phyloP scores from a whole-genome alignment of 2,797 vertebrate species.

The Cirrhinus mrigala region DNA sequence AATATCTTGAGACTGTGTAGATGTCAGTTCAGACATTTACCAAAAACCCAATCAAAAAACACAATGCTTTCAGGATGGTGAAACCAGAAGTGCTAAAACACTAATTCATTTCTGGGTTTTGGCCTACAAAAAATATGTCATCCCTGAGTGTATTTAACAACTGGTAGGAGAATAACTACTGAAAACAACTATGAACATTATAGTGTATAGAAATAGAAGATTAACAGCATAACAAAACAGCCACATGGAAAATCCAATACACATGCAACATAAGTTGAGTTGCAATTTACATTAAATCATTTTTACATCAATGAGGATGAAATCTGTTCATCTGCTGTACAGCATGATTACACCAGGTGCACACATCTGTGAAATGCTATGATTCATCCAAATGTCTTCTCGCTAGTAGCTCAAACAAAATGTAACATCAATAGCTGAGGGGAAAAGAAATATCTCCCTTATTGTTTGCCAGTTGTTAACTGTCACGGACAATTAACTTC shows the following conservation, averaged over 20 bases:
- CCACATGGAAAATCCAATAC: background rate
- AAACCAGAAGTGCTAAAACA: background rate
- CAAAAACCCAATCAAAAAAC: no score
- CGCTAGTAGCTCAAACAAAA: background rate
- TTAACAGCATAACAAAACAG: background rate
- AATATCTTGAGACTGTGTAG: background rate
- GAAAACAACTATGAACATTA: background rate
- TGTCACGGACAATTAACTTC: slow-evolving; percentile 24
- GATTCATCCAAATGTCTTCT: background rate
- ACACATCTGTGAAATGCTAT: background rate
- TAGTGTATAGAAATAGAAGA: background rate
- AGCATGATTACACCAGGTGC: background rate
- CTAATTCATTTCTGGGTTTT: background rate
- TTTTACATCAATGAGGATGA: background rate
- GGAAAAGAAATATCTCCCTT: background rate
- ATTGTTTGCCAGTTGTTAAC: background rate
- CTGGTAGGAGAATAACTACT: background rate
- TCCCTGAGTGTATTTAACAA: background rate
- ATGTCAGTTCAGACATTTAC: background rate
- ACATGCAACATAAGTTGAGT: background rate
- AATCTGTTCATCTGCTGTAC: background rate
- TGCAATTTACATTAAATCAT: background rate
- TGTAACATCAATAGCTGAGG: background rate
- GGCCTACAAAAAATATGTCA: background rate
- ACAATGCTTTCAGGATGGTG: no score